These are phyloP conservation scores for Caenorhabditis uteleia DNA, from an alignment of 2,888 invertebrate genomes.

Conservation along the genomic window DNA sequence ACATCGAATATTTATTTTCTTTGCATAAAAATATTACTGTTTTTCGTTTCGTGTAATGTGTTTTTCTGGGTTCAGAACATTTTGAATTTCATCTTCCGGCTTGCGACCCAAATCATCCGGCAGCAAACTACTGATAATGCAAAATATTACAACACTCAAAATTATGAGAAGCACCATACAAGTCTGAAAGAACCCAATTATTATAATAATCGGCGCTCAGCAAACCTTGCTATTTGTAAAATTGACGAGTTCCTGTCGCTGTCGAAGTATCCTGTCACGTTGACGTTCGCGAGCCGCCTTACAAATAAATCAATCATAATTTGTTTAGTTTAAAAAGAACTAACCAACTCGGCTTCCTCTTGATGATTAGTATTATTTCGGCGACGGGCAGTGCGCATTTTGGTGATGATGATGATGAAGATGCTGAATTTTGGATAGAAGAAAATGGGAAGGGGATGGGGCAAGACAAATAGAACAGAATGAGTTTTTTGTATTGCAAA, in stretches of 20 bases:
- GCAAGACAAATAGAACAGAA: no score
- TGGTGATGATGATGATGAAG: no score
- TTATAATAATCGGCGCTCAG: background rate
- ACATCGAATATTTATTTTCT: background rate
- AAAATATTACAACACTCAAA: conserved; percentile 2
- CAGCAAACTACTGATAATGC: background rate
- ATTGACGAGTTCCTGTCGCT: background rate
- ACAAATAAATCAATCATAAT: background rate
- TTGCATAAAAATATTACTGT: no score
- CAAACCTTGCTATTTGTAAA: background rate
- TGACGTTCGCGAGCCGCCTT: background rate
- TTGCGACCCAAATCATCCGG: conserved; percentile 1
- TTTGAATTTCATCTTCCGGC: background rate
- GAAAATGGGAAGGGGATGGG: no score
- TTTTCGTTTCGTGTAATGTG: no score
- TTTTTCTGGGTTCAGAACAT: no score
- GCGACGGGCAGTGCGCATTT: no score
- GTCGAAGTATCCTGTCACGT: background rate
- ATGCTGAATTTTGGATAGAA: no score
- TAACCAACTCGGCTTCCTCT: no score
- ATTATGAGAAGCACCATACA: background rate
- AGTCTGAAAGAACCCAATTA: background rate
- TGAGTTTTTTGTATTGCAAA: no score
- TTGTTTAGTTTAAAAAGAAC: background rate
- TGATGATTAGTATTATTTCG: no score